These are phyloP conservation scores for Congeria kusceri DNA, from an alignment of 2,888 invertebrate species.

Conservation along the genomic window DNA sequence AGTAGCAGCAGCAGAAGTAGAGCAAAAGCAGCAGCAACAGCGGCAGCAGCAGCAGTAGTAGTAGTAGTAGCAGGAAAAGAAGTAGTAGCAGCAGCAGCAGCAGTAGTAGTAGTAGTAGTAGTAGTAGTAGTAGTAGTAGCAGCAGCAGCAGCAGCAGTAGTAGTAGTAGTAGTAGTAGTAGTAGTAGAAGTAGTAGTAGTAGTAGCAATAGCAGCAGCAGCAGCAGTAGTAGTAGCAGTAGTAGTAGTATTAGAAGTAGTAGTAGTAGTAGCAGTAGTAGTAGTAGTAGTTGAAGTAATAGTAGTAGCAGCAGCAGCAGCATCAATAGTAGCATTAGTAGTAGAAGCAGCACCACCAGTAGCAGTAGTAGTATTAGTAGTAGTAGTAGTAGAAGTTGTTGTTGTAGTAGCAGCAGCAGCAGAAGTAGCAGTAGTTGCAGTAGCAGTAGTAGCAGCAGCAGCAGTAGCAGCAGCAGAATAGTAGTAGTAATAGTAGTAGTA, in stretches of 20 bases:
- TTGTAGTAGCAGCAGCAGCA: slow-evolving; percentile 41
- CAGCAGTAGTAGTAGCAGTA: slow-evolving; percentile 50
- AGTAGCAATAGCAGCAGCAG: slow-evolving; percentile 59
- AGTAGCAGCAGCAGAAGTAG: too few relatives aligned
- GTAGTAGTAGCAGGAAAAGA: too few relatives aligned
- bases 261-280: not conserved
- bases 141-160: slow-evolving; percentile 35
- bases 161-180: slow-evolving; percentile 63
- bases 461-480: too few relatives aligned
- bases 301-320: slow-evolving; percentile 52
- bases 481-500: slow-evolving; percentile 39
- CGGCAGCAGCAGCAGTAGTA: too few relatives aligned
- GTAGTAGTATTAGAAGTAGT: too few relatives aligned
- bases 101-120: slow-evolving; percentile 7
- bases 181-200: slow-evolving; percentile 64
- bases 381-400: slow-evolving; percentile 59
- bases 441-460: slow-evolving; percentile 24
- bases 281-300: not conserved
- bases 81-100: too few relatives aligned
- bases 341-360: slow-evolving; percentile 55
- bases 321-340: slow-evolving; percentile 42
- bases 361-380: slow-evolving; percentile 64
- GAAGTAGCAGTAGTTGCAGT: slow-evolving; percentile 40
- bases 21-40: too few relatives aligned
- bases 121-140: slow-evolving; percentile 58